Evolutionary conservation across 2,113 vertebrate genomes (phyloP), one percentile per base, ranked within the genome.

Genomic region (Rhynchomys soricoides): DNA sequence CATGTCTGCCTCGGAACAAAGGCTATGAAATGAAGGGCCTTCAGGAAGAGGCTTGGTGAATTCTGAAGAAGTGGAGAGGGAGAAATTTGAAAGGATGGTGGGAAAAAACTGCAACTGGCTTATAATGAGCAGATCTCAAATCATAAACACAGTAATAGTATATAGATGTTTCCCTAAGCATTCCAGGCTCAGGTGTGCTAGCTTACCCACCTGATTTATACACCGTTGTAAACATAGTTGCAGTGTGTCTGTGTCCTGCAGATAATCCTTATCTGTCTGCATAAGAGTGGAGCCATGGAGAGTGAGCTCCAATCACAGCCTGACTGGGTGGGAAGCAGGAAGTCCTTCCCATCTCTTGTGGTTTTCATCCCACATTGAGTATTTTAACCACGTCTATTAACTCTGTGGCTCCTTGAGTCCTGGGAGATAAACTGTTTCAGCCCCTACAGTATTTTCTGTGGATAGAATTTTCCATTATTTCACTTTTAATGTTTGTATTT

Each of bases 81-180:
- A 13, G 81, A 91, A 40, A n/a, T 81, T 71, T 64, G 66, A 95
- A 94, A 66, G 79, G 45, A 24, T 19, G 50, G 75, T 73, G 79
- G 77, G 86, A 89, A 77, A 40, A 94, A 93, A 68, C 94, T 91
- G 31, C 70, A 52, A 5, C 77, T 97, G 88, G 59, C 85, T 86
- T 93, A 62, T 90, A 94, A 91, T 95, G 59, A 81, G n/a, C 96
- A 48, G 85, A 71, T 31, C 55, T 89, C 92, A 92, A 97, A 94
- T 95, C 45, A 89, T 89, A 90, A 81, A 86, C 81, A 68, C 71
- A 89, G 9, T 55, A 89, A 19, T 73, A 94, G 57, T 79, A 75
- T 66, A 52, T 66, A 89, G 77, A 82, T 62, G 10, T 79, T 95
- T 34, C 37, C 68, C 21, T 71, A 57, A 86, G 85, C 52, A 43